A percentile compares a stretch with the other conserved stretches of the same genome.
phyloP scores from a whole-genome alignment of 2,113 vertebrate genomes.

The Dipodomys ordii region DNA sequence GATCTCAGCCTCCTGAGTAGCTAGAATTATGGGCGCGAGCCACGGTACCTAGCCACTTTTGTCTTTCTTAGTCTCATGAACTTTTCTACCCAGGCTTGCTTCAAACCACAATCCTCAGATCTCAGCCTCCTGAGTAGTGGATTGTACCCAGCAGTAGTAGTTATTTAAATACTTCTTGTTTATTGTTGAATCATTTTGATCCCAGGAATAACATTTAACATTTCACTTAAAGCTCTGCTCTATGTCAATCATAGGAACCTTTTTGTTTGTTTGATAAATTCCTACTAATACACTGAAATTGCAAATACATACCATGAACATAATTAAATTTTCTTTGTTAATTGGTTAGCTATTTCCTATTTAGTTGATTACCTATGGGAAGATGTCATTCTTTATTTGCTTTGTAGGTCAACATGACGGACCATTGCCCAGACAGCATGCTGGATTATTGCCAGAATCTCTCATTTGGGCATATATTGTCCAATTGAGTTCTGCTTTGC shows the following conservation, averaged over 20 bases:
- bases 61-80: too few relatives aligned
- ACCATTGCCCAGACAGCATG: conserved; percentile 96
- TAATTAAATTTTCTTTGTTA: background rate
- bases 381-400: conserved; percentile 40
- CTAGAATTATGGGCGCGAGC: too few relatives aligned
- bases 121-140: too few relatives aligned
- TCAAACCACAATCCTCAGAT: too few relatives aligned
- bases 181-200: background rate
- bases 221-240: background rate
- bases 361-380: background rate
- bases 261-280: background rate
- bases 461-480: conserved; percentile 99
- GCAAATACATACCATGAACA: background rate
- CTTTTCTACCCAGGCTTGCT: too few relatives aligned
- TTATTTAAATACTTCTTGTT: conserved; percentile 44
- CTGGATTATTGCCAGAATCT: conserved; percentile 96
- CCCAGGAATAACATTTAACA: background rate
- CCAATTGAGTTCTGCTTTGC: conserved; percentile 96
- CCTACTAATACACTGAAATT: background rate
- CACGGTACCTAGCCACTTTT: too few relatives aligned
- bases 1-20: too few relatives aligned
- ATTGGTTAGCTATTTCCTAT: conserved; percentile 32
- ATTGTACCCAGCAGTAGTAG: background rate
- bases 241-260: background rate
- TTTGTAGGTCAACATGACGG: conserved; percentile 95